Base-by-base conservation (phyloP, 2,797 vertebrate genomes). In the Spea hammondii region DNA sequence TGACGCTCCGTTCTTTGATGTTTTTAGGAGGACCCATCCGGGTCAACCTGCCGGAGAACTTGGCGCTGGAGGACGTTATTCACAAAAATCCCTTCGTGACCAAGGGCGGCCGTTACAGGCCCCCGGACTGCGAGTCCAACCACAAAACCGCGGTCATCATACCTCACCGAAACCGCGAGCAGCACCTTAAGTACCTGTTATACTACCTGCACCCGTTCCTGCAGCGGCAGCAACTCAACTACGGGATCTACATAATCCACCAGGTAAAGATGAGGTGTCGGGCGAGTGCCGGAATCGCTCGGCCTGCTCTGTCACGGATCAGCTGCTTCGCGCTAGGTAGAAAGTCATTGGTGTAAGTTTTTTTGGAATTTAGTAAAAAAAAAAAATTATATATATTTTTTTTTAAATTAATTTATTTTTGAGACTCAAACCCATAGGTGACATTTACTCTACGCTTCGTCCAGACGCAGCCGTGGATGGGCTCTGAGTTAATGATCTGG, bases 171-270 rank as follows among this genome's bases (percentile, higher is more conserved):
- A 88, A 89, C 85, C 65, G 94, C 13, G 93, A 92, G 59, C 89
- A 92, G 67, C 93, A 94, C 83, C 90, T 94, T 0, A 92, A 90
- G 84, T 92, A 91, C 82, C 87, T 95, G 4, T 90, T 96, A 0
- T 94, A 93, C 84, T 91, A 93, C 72, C 86, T 95, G 4, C 93
- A 95, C 45, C 93, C 93, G 0, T 94, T 95, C 78, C 89, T 96
- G 47, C 94, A 94, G 89, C 83, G 89, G 0, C 94, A 94, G 70
- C 94, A 94, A 85, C 90, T 96, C 44, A 87, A 84, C 79, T 95
- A 94, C 13, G 89, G 92, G 14, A 93, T 94, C 32, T 95, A 94
- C 9, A 11, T 94, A 83, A 92, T 95, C 78, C 94, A 95, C 76
- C 94, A 95, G 93, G 93, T 94, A 51, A 55, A 8, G 6, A 62